Base-by-base conservation (phyloP, 2,113 vertebrate genomes). In the Arvicanthis niloticus region DNA sequence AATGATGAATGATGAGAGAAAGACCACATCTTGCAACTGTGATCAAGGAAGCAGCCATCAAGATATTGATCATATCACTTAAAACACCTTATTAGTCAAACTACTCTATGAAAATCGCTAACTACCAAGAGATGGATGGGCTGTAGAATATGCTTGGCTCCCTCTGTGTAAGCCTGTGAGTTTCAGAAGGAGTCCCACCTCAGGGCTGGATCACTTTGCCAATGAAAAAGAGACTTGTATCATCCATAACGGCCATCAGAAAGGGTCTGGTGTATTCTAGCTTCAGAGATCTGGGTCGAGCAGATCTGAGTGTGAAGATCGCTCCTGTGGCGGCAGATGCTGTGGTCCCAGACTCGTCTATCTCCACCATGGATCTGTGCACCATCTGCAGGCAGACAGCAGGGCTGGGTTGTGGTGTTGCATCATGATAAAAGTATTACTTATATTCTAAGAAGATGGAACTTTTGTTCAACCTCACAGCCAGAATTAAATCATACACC, bases 271-370 rank as follows among this genome's bases (percentile, higher is more conserved):
- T 40, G 92, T 97, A 96, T 2, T 15, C 0, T 0, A 97, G 0
- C 31, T 0, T 40, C 0, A 0, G 67, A 10, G 51, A 5, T 34
- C 0, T 16, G 8, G 34, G 0, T 0, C 0, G 73, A 65, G 96
- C 96, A 0, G 97, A 95, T 56, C 81, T 72, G 80, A 96, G 68
- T 0, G 0, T 37, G n/a, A 97, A 37, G 45, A 78, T 0, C 0
- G 4, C 0, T 7, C 62, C 96, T 0, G 93, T 95, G 90, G 84
- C 92, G 2, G 94, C 88, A 7, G 84, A 70, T 0, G 97, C 96
- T 37, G 24, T 73, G 67, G 97, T 97, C 5, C 98, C 98, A 0
- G 92, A 80, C 88, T 98, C 97, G 0, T 97, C 94, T 92, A 97
- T 96, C 40, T 98, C 95, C 75, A 95, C 65, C 67, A 94, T 0